Base-by-base conservation (phyloP, 1,140 invertebrate genomes). In the Eciton burchellii region DNA sequence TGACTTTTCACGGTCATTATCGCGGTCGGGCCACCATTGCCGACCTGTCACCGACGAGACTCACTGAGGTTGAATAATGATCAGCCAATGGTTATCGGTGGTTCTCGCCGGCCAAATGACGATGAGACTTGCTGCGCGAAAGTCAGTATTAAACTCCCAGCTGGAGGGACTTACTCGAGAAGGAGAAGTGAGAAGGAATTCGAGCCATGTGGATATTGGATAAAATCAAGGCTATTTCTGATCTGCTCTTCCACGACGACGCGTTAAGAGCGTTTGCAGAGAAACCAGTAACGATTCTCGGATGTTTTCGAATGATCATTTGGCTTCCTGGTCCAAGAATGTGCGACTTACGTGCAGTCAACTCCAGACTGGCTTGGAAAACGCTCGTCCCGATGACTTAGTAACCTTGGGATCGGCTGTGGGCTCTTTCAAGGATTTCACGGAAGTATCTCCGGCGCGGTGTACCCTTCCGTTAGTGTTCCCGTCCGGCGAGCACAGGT, bases 321-420 rank as follows among this genome's bases (percentile, higher is more conserved):
- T 47, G 29, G 52, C 21, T 56, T 56, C 81, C 19, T 66, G 8
- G 5, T 11, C 21, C 14, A 71, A 49, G 29, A 19, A 35, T 43
- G 65, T 73, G 26, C 63, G 71, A 81, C 81, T 84, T 74, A 52
- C 6, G 6, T 74, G 52, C n/a, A n/a, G 19, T n/a, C n/a, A 54
- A 16, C n/a, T 29, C 62, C 47, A 85, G 59, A n/a, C n/a, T n/a
- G 26, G 45, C 35, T 41, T 85, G 76, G 56, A 54, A 84, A 85
- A 82, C 54, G 60, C 52, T 41, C 54, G 73, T 84, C 65, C 65
- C 41, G 66, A 79, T 84, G 73, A 84, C 66, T 83, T 19, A 45
- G 70, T 83, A 83, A 77, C 81, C 81, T 85, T 79, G 72, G 63
- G 71, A 85, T 77, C 29, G 49, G 60, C 57, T 41, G 45, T 8